These are phyloP conservation scores for Gallinago stenura DNA, from an alignment of 2,797 vertebrate genomes.

Conservation along the genomic window DNA sequence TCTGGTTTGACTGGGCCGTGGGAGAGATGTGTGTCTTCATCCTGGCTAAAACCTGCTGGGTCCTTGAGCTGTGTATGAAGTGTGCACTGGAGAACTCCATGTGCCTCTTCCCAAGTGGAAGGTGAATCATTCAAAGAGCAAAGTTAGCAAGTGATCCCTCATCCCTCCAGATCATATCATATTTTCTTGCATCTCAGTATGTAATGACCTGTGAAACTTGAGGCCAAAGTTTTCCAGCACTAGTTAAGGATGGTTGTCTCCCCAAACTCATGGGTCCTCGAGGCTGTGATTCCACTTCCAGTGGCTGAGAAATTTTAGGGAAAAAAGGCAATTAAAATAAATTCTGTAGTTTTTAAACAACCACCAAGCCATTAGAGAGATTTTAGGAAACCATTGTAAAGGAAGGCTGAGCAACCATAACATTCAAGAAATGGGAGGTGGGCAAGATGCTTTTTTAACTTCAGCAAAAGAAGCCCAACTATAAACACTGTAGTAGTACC, in stretches of 20 bases:
- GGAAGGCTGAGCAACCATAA: not conserved
- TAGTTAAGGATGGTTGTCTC: not conserved
- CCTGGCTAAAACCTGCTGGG: not conserved
- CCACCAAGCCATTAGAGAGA: not conserved
- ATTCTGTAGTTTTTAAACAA: not conserved
- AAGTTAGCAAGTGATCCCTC: not conserved
- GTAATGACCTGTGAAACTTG: not conserved
- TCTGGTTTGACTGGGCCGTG: not conserved
- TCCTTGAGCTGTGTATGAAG: not conserved
- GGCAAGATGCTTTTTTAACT: not conserved
- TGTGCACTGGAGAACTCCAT: not conserved
- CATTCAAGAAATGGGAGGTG: not conserved
- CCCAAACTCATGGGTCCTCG: not conserved
- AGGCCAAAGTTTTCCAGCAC: not conserved
- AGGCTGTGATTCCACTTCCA: not conserved
- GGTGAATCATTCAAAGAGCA: not conserved
- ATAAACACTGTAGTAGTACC: not conserved
- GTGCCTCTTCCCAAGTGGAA: not conserved
- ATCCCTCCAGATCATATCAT: not conserved
- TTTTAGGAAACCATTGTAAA: not conserved
- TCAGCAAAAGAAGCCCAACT: not conserved
- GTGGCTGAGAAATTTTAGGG: not conserved
- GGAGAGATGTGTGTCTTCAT: not conserved
- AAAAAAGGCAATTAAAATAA: not conserved
- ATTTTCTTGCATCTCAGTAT: not conserved